These are phyloP conservation scores for Zygogramma bicolorata DNA, from an alignment of 2,888 invertebrate species.

Conservation along the genomic window DNA sequence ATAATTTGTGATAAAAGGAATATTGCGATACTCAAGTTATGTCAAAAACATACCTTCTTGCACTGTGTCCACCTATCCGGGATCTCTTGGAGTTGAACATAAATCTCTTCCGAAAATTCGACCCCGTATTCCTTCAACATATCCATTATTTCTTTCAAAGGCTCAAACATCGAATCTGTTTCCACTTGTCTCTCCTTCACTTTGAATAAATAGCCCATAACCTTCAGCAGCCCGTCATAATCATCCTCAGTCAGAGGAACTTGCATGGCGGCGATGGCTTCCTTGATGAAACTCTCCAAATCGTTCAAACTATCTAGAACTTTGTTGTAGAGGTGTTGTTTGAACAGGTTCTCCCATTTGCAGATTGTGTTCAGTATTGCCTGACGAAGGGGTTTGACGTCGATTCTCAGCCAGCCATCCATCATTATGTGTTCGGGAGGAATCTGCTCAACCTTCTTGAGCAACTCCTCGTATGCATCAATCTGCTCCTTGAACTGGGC, in stretches of 20 bases:
- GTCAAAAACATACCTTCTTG: constrained; percentile 72
- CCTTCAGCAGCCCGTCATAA: constrained; percentile 83
- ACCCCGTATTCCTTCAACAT: constrained; percentile 88
- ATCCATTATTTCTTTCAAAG: constrained; percentile 87
- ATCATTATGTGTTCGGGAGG: constrained; percentile 74
- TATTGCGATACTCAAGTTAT: neutral
- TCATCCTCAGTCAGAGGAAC: constrained; percentile 84
- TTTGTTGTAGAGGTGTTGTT: constrained; percentile 85
- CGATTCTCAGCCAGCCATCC: constrained; percentile 83
- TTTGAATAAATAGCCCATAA: constrained; percentile 84
- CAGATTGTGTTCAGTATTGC: constrained; percentile 85
- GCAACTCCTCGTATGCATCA: constrained; percentile 84
- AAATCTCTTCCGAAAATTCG: constrained; percentile 83
- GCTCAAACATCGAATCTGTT: constrained; percentile 92
- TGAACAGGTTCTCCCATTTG: constrained; percentile 90
- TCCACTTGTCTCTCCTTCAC: constrained; percentile 82
- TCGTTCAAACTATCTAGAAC: constrained; percentile 84
- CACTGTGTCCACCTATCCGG: constrained; percentile 90
- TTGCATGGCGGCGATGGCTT: constrained; percentile 79
- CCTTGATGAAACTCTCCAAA: constrained; percentile 81
- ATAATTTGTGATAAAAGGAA: no score
- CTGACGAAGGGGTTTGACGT: constrained; percentile 84
- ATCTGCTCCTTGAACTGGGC: constrained; percentile 85
- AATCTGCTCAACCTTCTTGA: constrained; percentile 79
- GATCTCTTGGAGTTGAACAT: constrained; percentile 81